Percentiles rank a stretch among this genome's conserved stretches.
Evolutionary conservation across 1,140 invertebrate genomes (phyloP).

Genomic region (Trypoxylus dichotomus): DNA sequence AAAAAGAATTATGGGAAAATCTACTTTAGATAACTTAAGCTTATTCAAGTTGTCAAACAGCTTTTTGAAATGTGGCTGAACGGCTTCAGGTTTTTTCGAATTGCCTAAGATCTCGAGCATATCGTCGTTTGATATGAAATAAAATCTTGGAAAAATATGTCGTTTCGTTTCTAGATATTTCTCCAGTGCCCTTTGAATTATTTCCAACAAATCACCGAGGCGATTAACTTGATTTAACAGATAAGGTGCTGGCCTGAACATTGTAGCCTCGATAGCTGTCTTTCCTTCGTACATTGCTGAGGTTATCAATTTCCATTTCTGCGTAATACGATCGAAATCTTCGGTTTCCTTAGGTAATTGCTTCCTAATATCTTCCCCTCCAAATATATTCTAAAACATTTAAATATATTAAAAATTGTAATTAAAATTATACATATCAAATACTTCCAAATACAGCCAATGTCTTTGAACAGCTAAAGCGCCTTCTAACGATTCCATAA

Average conservation of each 20-base stretch:
- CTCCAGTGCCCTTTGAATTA: conserved; percentile 73
- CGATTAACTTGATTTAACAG: conserved; percentile 65
- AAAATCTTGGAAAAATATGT: conserved; percentile 79
- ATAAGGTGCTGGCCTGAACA: conserved; percentile 59
- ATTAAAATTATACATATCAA: not conserved
- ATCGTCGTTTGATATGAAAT: conserved; percentile 89
- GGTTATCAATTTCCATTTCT: conserved; percentile 74
- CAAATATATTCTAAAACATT: conserved; percentile 72
- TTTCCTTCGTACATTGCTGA: conserved; percentile 59
- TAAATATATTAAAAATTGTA: not conserved
- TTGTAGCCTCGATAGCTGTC: conserved; percentile 61
- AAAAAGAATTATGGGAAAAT: not conserved
- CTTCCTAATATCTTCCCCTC: conserved; percentile 79
- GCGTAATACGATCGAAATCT: conserved; percentile 73
- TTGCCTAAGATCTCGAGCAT: conserved; percentile 82
- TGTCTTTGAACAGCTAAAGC: conserved; percentile 75
- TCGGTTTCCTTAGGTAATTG: conserved; percentile 78
- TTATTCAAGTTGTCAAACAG: conserved; percentile 82
- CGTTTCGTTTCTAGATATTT: conserved; percentile 83
- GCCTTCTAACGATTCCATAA: conserved; percentile 78
- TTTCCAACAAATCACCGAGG: conserved; percentile 67
- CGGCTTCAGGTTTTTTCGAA: conserved; percentile 76
- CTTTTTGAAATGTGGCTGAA: conserved; percentile 83
- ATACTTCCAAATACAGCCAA: conserved; percentile 77
- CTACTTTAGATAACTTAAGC: conserved; percentile 69